phyloP scores from a whole-genome alignment of 2,888 invertebrate species.

The Apodemia zela region DNA sequence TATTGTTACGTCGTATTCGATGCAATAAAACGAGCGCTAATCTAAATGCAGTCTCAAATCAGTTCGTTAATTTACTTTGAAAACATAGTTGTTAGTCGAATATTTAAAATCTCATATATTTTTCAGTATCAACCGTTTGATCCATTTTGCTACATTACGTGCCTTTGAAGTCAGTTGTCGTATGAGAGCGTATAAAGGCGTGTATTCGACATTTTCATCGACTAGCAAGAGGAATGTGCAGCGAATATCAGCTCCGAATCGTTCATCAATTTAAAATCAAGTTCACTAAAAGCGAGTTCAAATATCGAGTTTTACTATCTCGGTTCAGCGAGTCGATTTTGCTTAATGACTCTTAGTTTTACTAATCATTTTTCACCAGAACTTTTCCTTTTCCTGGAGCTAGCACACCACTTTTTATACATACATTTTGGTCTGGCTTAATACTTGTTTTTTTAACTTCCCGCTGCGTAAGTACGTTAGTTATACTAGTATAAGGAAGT shows the following conservation, averaged over 20 bases:
- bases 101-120: neutral
- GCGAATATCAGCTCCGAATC: neutral
- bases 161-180: constrained; percentile 10
- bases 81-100: neutral
- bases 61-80: too few species aligned
- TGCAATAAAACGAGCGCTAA: too few species aligned
- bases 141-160: neutral
- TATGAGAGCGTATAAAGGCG: constrained; percentile 9
- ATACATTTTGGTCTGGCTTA: too few species aligned
- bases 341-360: constrained; percentile 5
- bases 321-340: neutral
- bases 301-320: neutral
- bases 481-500: too few species aligned
- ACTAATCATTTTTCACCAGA: neutral
- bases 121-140: constrained; percentile 8
- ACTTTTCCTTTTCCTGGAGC: neutral
- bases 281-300: neutral
- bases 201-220: neutral
- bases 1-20: too few species aligned
- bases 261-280: constrained; percentile 9
- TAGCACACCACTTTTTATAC: neutral
- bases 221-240: constrained; percentile 5
- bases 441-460: too few species aligned
- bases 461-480: too few species aligned
- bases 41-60: too few species aligned